Base-by-base conservation (phyloP, 2,797 vertebrate genomes). In the Eulemur coronatus region DNA sequence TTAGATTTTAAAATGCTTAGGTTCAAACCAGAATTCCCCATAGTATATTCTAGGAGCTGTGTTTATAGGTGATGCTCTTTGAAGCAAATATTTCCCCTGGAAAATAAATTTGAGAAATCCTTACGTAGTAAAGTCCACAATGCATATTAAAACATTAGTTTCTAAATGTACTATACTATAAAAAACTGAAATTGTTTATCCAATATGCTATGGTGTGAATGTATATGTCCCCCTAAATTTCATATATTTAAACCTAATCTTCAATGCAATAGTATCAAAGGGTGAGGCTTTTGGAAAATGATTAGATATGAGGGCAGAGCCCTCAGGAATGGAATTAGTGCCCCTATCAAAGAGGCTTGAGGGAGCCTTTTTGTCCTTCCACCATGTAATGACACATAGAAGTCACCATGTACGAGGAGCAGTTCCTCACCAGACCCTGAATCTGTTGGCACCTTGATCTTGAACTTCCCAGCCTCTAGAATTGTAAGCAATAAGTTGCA, bases 61-160 rank as follows among this genome's bases (percentile, higher is more conserved):
- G 7, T 84, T 76, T 94, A 61, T 84, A 91, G 30, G n/a, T 78
- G 30, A 89, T 33, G 28, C 2, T 91, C 38, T 95, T 93, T 93
- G 90, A 90, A 84, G 91, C 35, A 67, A 89, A 41, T 84, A 55
- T 43, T 86, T 91, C 11, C 48, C 46, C 38, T 17, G 24, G 26
- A 84, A 94, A 92, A 95, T 79, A 92, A 82, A 92, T 38, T 78
- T 61, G 7, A n/a, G 9, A 85, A 84, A 91, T 80, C 5, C 5
- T 89, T 65, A 50, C 11, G n/a, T 11, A 86, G n/a, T 55, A 82
- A 95, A 91, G 88, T 73, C 17, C 38, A 15, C 22, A 3, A 46
- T 72, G 48, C 11, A 12, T 46, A 33, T 84, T 75, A 92, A 92
- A 48, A 78, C 61, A 3, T 81, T 87, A 82, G 22, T 75, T 89